These are phyloP conservation scores for Delichon dasypus DNA, from an alignment of 2,797 vertebrate genomes.

Conservation along the genomic window DNA sequence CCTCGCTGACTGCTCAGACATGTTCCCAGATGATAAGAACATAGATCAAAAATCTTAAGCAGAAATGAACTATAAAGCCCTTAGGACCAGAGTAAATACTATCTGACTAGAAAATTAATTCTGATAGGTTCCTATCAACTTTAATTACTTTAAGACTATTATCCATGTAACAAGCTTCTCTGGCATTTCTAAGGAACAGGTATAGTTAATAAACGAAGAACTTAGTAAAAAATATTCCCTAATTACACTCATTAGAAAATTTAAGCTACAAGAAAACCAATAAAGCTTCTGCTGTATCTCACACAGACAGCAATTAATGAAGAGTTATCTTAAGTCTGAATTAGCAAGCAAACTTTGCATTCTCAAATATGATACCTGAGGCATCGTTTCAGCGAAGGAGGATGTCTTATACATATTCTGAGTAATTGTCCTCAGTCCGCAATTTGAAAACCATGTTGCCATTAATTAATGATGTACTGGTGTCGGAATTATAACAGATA, in stretches of 20 bases:
- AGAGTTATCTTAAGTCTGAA: conserved; percentile 28
- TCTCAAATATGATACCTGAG: conserved; percentile 9
- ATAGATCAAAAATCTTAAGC: background rate
- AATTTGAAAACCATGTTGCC: background rate
- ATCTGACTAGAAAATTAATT: background rate
- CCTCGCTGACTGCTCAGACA: conserved; percentile 13
- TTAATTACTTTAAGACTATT: conserved; percentile 41
- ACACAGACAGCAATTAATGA: conserved; percentile 23
- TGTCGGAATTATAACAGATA: background rate
- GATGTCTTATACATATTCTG: background rate
- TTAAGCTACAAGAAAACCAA: conserved; percentile 20
- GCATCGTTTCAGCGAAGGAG: background rate
- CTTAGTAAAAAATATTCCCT: conserved; percentile 11
- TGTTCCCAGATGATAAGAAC: background rate
- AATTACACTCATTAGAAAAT: conserved; percentile 34
- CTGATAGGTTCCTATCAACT: conserved; percentile 5
- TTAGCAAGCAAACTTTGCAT: background rate
- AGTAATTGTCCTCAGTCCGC: background rate
- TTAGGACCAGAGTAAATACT: conserved; percentile 18
- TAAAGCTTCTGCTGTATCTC: conserved; percentile 15
- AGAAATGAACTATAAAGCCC: conserved; percentile 29
- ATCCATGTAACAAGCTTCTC: background rate
- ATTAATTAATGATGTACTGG: conserved; percentile 1
- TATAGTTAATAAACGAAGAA: conserved; percentile 31
- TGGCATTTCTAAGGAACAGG: background rate